phyloP scores from a whole-genome alignment of 1,140 invertebrate genomes.

The Augochlora pura region DNA sequence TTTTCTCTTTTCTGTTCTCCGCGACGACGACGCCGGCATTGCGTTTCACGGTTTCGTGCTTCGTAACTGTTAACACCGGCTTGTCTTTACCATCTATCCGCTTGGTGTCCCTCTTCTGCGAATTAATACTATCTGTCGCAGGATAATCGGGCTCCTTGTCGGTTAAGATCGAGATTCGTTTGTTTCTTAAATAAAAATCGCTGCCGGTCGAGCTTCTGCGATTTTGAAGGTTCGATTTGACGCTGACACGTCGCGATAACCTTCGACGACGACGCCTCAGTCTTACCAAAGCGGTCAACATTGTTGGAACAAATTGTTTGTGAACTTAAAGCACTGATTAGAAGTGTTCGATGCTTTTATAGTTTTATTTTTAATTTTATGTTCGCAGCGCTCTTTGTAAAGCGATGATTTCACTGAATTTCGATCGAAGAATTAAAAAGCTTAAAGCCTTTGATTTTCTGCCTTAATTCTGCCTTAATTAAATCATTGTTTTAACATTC shows the following conservation, averaged over 20 bases:
- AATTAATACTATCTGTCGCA: background rate
- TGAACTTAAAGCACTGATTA: no score
- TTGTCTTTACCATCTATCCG: conserved; percentile 17
- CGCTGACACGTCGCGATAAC: background rate
- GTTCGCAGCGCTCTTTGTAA: no score
- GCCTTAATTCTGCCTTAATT: no score
- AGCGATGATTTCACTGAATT: no score
- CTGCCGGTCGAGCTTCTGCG: background rate
- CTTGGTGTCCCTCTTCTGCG: background rate
- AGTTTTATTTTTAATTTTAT: no score
- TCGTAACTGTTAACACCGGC: conserved; percentile 4
- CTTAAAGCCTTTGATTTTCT: no score
- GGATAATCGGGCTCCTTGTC: conserved; percentile 45
- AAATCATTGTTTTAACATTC: no score
- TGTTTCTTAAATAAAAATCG: conserved; percentile 23
- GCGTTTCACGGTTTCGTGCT: conserved; percentile 28
- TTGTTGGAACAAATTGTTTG: background rate
- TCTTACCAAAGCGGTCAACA: conserved; percentile 24
- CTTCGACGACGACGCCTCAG: conserved; percentile 11
- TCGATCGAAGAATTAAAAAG: no score
- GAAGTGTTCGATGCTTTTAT: no score
- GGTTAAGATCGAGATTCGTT: conserved; percentile 62
- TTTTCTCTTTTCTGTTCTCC: conserved; percentile 22
- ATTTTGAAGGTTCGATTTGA: background rate
- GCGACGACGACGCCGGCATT: conserved; percentile 24